Base-by-base conservation (phyloP, 2,888 invertebrate species). In the Luperina testacea region DNA sequence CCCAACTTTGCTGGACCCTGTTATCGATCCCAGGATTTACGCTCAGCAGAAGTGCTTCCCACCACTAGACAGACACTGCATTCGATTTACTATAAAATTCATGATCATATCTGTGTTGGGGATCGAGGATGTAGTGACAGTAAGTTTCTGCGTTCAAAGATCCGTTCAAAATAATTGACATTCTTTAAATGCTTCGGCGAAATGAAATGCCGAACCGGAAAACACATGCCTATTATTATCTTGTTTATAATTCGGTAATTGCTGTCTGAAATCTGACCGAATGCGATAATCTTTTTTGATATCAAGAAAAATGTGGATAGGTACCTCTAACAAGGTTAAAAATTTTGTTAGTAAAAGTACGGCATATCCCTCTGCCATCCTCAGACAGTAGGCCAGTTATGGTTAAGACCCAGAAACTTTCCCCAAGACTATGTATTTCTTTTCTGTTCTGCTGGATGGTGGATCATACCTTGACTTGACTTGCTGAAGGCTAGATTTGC, bases 241-340 rank as follows among this genome's bases (percentile, higher is more conserved):
- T 65, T 78, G 15, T 76, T 61, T 42, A 63, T 4, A 24, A 24
- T 51, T 63, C 17, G 17, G 20, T 75, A 59, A 75, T 75, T 20
- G 20, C n/a, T 38, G 15, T 48, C 9, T 38, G 45, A 72, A 57
- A 64, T 45, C 27, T 59, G 57, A 11, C 57, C 9, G 59, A 59
- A 59, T n/a, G 32, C 13, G 0, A 1, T 32, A n/a, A 59, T 27
- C n/a, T 59, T 59, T 59, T 13, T n/a, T 59, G n/a, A n/a, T 59
- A 59, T n/a, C 59, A 59, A 15, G 59, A 59, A n/a, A 57, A 57
- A 57, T 57, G 24, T 57, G 57, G 57, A 57, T 57, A n/a, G 13
- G n/a, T 59, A 32, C 32, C 32, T 32, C 32, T 32, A 32, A 32
- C 0, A 32, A 32, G 32, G 32, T 32, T 32, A 32, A 32, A 32